Evolutionary conservation across 2,888 invertebrate species (phyloP).

Genomic region (Aplocera efformata): DNA sequence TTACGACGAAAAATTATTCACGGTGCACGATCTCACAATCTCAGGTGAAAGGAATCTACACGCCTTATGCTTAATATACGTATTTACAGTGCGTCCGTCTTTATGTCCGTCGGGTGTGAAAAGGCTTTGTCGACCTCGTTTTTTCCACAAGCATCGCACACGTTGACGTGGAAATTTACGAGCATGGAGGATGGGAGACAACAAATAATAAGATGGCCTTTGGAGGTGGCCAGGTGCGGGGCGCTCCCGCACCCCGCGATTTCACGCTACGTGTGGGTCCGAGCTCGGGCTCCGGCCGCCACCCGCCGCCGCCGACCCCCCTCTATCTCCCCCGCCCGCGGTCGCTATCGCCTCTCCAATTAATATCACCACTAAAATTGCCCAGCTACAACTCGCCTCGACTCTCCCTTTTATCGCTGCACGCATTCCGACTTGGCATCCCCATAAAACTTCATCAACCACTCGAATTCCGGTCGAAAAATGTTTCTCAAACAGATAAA

Average conservation of each 20-base stretch:
- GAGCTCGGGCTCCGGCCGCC: constrained; percentile 28
- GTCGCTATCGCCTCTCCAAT: constrained; percentile 49
- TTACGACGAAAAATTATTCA: constrained; percentile 77
- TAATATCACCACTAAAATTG: constrained; percentile 72
- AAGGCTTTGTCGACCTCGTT: constrained; percentile 70
- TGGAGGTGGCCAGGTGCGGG: constrained; percentile 64
- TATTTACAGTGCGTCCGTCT: constrained; percentile 55
- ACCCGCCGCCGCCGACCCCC: constrained; percentile 24
- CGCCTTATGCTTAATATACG: constrained; percentile 52
- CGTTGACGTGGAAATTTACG: constrained; percentile 79
- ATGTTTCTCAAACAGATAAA: constrained; percentile 36
- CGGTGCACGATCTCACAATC: constrained; percentile 57
- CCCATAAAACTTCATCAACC: constrained; percentile 41
- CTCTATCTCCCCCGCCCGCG: constrained; percentile 34
- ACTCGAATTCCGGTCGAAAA: constrained; percentile 33
- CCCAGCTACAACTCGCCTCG: constrained; percentile 42
- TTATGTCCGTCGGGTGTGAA: constrained; percentile 70
- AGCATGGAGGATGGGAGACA: constrained; percentile 77
- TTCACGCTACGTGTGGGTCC: constrained; percentile 79
- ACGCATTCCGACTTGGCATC: constrained; percentile 53
- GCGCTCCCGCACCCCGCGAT: constrained; percentile 70
- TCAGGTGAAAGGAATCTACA: constrained; percentile 43
- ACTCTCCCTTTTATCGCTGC: constrained; percentile 49
- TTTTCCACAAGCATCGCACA: constrained; percentile 77
- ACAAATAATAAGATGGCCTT: constrained; percentile 72